Evolutionary conservation across 1,140 invertebrate genomes (phyloP), one percentile per base, ranked within the genome.

Genomic region (Scaptomyza graminum): DNA sequence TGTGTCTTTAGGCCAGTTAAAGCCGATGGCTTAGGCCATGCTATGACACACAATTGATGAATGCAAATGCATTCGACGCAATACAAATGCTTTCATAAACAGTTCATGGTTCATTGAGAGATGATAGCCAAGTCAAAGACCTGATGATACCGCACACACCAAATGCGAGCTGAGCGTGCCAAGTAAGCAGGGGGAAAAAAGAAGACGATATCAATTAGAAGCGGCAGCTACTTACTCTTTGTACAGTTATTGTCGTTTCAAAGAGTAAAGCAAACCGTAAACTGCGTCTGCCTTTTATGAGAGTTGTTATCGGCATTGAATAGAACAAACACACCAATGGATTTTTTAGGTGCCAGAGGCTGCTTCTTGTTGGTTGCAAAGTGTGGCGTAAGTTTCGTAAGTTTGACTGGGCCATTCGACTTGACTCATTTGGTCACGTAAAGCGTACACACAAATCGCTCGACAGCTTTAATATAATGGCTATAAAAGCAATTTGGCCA

Each of bases 401-500:
- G n/a, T n/a, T n/a, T 78, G 67, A 56, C 44, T 57, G 39, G 65
- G 68, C 18, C 28, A 31, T 22, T 37, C 31, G 72, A 71, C 61
- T 70, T 66, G 68, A 57, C 59, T 39, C 31, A 34, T 81, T 88
- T 88, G 79, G 83, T 88, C 83, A 88, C 83, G 83, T 88, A 78
- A 79, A 77, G 79, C 56, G 62, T 62, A 52, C 82, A 68, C 83
- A 88, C 82, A 87, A 87, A 87, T 87, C 83, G 63, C 83, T 66
- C 47, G 60, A 16, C 57, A 76, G 50, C 75, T 61, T 65, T 83
- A 88, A 83, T 76, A 75, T 50, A 64, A 67, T 88, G 77, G 84
- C 84, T 88, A 88, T 88, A 88, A 88, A 88, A 88, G 83, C 83
- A 88, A 88, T 89, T 88, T 88, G 79, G 69, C 64, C 83, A 83